phyloP scores from a whole-genome alignment of 2,797 vertebrate species.

The Sarcophilus harrisii region DNA sequence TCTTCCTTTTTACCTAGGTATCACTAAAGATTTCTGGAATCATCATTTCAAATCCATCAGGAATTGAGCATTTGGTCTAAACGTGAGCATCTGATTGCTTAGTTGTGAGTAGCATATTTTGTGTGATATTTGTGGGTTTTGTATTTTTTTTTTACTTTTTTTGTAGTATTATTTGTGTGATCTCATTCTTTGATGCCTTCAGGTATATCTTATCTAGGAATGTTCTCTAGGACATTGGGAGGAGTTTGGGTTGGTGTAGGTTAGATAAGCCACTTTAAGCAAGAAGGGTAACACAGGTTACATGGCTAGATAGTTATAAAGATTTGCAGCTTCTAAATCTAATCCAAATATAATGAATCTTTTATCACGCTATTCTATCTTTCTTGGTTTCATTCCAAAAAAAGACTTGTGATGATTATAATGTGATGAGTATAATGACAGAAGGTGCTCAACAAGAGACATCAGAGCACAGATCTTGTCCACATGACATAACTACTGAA shows the following conservation, averaged over 20 bases:
- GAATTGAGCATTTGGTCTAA: constrained; percentile 47
- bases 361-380: neutral
- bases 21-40: constrained; percentile 52
- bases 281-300: neutral
- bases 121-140: neutral
- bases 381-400: neutral
- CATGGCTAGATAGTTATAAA: neutral
- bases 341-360: neutral
- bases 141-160: neutral
- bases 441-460: neutral
- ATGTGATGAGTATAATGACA: neutral
- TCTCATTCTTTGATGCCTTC: neutral
- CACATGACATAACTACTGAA: neutral
- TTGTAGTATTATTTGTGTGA: neutral
- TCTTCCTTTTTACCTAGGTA: constrained; percentile 65
- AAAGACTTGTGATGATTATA: neutral
- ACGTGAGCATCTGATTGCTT: constrained; percentile 67
- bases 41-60: neutral
- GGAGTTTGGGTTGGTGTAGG: neutral
- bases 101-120: constrained; percentile 76
- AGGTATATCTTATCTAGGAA: neutral
- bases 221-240: neutral
- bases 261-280: neutral
- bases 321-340: neutral
- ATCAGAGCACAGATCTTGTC: neutral